Percentiles rank a stretch among this genome's conserved stretches.
Evolutionary conservation across 2,113 vertebrate species (phyloP).

Genomic region (Nymphicus hollandicus): DNA sequence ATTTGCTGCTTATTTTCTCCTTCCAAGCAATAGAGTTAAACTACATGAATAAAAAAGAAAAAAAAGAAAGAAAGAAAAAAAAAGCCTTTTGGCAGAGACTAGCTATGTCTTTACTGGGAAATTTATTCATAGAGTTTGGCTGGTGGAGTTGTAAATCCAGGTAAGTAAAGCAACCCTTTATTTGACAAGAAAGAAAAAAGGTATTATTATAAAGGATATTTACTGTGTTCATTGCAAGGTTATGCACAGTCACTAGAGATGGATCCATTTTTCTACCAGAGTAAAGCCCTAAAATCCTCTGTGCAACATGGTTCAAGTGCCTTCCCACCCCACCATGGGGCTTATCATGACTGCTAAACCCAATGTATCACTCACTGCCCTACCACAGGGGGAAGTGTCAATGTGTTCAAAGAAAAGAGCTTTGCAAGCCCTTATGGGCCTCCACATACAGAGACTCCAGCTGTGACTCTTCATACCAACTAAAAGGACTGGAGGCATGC

Average conservation of each 20-base stretch:
- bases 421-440: not conserved
- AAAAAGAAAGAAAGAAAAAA: not conserved
- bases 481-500: not conserved
- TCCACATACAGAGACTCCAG: not conserved
- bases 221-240: not conserved
- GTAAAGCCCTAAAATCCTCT: not conserved
- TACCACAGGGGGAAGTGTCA: not conserved
- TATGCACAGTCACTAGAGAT: not conserved
- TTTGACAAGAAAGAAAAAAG: not conserved
- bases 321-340: accelerated
- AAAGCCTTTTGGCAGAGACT: not conserved
- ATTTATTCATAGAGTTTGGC: not conserved
- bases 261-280: not conserved
- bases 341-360: not conserved
- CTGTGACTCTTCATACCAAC: not conserved
- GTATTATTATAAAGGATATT: not conserved
- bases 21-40: not conserved
- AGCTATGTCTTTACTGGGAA: not conserved
- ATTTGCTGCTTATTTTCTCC: not conserved
- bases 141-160: not conserved
- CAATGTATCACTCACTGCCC: not conserved
- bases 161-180: not conserved
- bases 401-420: not conserved
- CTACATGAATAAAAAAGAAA: no score
- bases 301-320: accelerated